Evolutionary conservation across 2,888 invertebrate species (phyloP).

Genomic region (Monopis laevigella): DNA sequence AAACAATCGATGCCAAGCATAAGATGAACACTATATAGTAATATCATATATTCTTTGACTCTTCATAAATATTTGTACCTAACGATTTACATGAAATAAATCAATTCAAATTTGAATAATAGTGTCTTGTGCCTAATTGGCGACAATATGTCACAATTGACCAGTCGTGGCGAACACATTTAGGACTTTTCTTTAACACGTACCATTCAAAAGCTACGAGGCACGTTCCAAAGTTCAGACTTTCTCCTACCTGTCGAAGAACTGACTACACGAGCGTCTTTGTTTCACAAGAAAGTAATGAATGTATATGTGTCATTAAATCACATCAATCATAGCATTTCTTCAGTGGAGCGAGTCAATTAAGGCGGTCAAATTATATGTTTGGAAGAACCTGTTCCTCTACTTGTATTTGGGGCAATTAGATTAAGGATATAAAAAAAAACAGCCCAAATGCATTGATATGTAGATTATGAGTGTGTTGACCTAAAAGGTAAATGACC

Average conservation of each 20-base stretch:
- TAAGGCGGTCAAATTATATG: constrained; percentile 6
- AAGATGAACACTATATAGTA: too few species aligned
- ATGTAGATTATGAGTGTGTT: too few species aligned
- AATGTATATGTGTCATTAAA: constrained; percentile 8
- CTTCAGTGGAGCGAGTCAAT: constrained; percentile 5
- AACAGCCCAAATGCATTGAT: too few species aligned
- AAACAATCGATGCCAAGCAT: too few species aligned
- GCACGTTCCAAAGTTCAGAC: background rate
- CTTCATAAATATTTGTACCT: too few species aligned
- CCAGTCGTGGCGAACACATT: constrained; percentile 3
- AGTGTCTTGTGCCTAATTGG: background rate
- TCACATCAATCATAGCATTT: constrained; percentile 8
- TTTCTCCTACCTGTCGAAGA: constrained; percentile 8
- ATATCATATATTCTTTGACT: too few species aligned
- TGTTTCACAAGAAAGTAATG: constrained; percentile 6
- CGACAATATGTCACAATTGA: constrained; percentile 5
- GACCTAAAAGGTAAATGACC: too few species aligned
- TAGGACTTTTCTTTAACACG: background rate
- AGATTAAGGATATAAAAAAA: too few species aligned
- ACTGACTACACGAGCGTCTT: constrained; percentile 3
- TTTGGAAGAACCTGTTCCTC: constrained; percentile 3
- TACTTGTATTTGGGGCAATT: constrained; percentile 1
- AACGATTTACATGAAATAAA: too few species aligned
- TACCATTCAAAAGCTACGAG: background rate
- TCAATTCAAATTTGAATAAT: too few species aligned